phyloP scores from a whole-genome alignment of 1,140 invertebrate genomes.

The Pseudachorutes palmiensis region DNA sequence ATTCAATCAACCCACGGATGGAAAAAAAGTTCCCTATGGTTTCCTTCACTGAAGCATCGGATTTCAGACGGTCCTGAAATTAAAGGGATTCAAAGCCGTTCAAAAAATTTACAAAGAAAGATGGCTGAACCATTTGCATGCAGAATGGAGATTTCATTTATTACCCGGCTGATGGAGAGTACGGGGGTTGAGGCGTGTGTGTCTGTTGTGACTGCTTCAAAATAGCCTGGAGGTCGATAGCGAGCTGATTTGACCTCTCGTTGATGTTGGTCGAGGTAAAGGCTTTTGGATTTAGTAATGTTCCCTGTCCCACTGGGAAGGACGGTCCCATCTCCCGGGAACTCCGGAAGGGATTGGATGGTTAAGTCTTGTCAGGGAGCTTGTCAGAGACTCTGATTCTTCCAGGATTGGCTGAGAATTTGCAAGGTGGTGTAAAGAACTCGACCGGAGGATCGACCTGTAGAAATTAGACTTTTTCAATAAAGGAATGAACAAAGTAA shows the following conservation, averaged over 20 bases:
- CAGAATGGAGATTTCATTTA: constrained; percentile 26
- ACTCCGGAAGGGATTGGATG: not conserved
- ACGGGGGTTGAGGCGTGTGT: constrained; percentile 25
- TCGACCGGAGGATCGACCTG: constrained; percentile 36
- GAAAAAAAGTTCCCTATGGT: not conserved
- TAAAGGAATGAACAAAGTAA: constrained; percentile 10
- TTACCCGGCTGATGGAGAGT: constrained; percentile 26
- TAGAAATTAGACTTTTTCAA: too few relatives aligned
- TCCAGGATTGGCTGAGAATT: constrained; percentile 35
- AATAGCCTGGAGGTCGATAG: constrained; percentile 65
- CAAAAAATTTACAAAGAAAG: not conserved
- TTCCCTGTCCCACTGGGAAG: not conserved
- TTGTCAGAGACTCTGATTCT: constrained; percentile 28
- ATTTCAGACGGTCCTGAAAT: not conserved
- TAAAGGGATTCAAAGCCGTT: constrained; percentile 8
- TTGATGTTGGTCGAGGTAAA: constrained; percentile 33
- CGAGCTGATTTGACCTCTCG: constrained; percentile 69
- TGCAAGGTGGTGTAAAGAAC: constrained; percentile 35
- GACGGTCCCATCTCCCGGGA: not conserved
- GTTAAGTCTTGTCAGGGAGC: constrained; percentile 33
- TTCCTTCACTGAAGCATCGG: not conserved
- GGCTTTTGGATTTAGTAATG: constrained; percentile 1
- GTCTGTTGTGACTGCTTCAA: not conserved
- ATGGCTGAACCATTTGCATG: not conserved
- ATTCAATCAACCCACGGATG: constrained; percentile 83